Evolutionary conservation across 1,140 invertebrate genomes (phyloP).

Genomic region (Calycopis cecrops): DNA sequence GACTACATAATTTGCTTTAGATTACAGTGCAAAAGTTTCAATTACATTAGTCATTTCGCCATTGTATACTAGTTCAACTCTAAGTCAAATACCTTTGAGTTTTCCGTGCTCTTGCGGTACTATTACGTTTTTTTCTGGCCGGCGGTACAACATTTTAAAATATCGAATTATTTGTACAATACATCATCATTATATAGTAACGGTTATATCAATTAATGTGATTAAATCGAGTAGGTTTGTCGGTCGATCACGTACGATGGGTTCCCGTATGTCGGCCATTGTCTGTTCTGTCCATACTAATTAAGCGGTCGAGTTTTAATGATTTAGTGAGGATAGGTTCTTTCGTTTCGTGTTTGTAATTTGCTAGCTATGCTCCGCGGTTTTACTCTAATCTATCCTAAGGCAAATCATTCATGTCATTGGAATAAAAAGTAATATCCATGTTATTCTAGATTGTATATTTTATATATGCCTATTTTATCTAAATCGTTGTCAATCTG

Average conservation of each 20-base stretch:
- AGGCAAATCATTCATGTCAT: no score
- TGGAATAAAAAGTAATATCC: no score
- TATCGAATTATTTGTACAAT: constrained; percentile 71
- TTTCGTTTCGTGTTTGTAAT: no score
- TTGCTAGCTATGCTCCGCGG: no score
- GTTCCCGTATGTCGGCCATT: constrained; percentile 37
- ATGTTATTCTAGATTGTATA: no score
- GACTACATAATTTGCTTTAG: constrained; percentile 50
- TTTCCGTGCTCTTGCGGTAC: constrained; percentile 48
- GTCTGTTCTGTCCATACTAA: constrained; percentile 17
- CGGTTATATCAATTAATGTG: constrained; percentile 70
- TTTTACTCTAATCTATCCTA: no score
- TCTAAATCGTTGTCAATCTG: no score
- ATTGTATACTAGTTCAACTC: constrained; percentile 44
- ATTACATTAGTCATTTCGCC: constrained; percentile 59
- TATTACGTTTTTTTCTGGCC: constrained; percentile 40
- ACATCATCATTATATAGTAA: constrained; percentile 65
- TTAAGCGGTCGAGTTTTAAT: background rate
- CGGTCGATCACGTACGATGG: constrained; percentile 58
- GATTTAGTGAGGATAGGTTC: background rate
- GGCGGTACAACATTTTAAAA: constrained; percentile 53
- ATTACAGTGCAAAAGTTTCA: constrained; percentile 50
- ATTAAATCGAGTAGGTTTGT: constrained; percentile 63
- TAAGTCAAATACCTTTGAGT: constrained; percentile 39
- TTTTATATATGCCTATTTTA: no score